These are phyloP conservation scores for Epizoanthus scotinus DNA, from an alignment of 92 coral and sea anemone species.

Conservation along the genomic window DNA sequence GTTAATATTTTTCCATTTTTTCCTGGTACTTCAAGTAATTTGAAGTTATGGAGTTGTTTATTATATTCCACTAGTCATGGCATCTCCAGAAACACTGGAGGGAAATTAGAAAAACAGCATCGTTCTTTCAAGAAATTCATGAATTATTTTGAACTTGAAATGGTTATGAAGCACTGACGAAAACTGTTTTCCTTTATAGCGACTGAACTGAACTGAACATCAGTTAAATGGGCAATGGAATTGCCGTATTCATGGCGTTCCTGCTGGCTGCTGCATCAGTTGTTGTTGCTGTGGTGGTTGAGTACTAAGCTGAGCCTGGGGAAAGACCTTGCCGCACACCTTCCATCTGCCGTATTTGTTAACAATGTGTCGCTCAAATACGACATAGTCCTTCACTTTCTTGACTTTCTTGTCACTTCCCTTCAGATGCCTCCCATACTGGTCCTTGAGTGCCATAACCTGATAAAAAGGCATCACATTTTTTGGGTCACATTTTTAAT, in stretches of 20 bases:
- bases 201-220: no score
- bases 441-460: conserved; percentile 92
- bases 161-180: no score
- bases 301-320: conserved; percentile 14
- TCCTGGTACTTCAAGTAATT: no score
- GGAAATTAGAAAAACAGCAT: no score
- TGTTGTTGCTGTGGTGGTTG: conserved; percentile 11
- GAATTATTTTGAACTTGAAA: no score
- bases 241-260: not conserved
- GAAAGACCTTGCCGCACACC: conserved; percentile 92
- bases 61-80: no score
- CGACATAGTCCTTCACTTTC: conserved; percentile 82
- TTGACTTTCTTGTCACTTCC: conserved; percentile 85
- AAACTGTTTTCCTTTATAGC: no score
- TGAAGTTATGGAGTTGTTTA: no score
- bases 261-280: conserved; percentile 5
- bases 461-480: conserved; percentile 17
- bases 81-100: no score
- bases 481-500: no score
- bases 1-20: no score
- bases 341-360: conserved; percentile 81
- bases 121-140: no score
- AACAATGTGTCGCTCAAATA: conserved; percentile 87
- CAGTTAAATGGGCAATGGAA: not conserved
- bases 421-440: conserved; percentile 82